These are phyloP conservation scores for Sebastes iracundus DNA, from an alignment of 2,797 vertebrate genomes.

Conservation along the genomic window DNA sequence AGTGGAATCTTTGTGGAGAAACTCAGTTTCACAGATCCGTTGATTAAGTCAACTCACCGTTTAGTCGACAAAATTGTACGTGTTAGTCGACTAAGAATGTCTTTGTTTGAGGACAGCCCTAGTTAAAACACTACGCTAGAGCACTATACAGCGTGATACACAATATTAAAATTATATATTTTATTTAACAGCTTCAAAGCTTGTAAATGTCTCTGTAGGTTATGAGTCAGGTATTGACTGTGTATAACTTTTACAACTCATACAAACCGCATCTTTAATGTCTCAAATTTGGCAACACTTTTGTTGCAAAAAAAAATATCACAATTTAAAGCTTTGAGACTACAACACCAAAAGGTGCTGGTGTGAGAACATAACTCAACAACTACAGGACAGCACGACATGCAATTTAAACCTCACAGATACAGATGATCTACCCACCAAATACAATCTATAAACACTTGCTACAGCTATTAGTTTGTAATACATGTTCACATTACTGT, in stretches of 20 bases:
- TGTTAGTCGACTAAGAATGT: no score
- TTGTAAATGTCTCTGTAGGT: background rate
- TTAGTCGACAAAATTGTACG: no score
- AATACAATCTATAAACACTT: background rate
- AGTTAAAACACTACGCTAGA: background rate
- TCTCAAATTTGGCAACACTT: background rate
- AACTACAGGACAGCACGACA: slow-evolving; percentile 5
- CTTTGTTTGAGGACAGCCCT: no score
- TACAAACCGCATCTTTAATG: slow-evolving; percentile 5
- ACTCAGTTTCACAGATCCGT: no score
- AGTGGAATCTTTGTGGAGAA: no score
- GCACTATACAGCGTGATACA: no score
- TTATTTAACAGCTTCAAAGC: background rate
- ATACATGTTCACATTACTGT: slow-evolving; percentile 10
- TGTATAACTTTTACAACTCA: background rate
- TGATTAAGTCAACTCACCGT: no score
- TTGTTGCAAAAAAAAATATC: background rate
- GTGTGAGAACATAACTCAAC: slow-evolving; percentile 4
- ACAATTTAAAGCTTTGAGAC: background rate
- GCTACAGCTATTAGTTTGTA: slow-evolving; percentile 1
- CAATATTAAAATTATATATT: background rate
- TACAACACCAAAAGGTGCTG: background rate
- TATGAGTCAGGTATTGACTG: background rate
- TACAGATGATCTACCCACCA: background rate
- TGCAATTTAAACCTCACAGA: slow-evolving; percentile 5